phyloP scores from a whole-genome alignment of 2,797 vertebrate genomes.

The Tympanoctomys barrerae region DNA sequence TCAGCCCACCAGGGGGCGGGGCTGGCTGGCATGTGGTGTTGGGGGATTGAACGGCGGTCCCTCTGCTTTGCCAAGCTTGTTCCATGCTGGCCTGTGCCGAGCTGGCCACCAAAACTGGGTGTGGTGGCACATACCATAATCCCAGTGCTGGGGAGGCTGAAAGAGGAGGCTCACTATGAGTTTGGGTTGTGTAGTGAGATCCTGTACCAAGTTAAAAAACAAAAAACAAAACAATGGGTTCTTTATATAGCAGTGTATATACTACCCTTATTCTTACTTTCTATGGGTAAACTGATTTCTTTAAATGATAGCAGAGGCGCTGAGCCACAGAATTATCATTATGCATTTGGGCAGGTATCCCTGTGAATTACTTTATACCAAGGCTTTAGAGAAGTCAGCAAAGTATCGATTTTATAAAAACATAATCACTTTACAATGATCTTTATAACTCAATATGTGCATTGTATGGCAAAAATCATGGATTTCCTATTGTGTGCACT shows the following conservation, averaged over 20 bases:
- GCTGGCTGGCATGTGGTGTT: no score
- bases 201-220: no score
- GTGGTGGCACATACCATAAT: no score
- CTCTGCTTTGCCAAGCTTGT: no score
- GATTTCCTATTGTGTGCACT: neutral
- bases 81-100: no score
- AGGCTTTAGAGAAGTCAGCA: neutral
- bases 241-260: neutral
- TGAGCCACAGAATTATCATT: neutral
- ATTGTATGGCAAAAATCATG: neutral
- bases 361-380: conserved; percentile 18
- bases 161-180: no score
- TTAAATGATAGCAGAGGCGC: neutral
- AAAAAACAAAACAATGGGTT: no score
- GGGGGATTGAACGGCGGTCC: no score
- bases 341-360: neutral
- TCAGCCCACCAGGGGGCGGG: no score
- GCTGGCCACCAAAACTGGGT: no score
- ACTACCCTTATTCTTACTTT: neutral
- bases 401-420: neutral
- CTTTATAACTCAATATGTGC: neutral
- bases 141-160: no score
- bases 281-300: neutral
- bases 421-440: neutral
- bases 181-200: no score